Evolutionary conservation across 64 coral and sea anemone genomes (phyloP), one percentile per base, ranked within the genome.

Genomic region (Porites australiensis): DNA sequence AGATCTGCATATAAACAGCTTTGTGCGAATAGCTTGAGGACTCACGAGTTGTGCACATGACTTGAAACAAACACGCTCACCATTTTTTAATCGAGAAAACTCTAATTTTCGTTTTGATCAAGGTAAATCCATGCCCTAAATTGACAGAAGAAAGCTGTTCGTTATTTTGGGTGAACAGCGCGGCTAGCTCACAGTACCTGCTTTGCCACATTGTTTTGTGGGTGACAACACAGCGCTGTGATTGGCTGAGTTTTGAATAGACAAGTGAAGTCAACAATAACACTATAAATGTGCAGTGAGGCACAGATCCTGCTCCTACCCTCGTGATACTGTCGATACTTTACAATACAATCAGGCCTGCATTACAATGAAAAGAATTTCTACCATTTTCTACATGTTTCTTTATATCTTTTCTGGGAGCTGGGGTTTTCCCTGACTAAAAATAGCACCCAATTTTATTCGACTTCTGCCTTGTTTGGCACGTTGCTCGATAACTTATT

Each of bases 11-110:
- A 63, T 0, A 63, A 81, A 27, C 0, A 11, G 19, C 18, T 44
- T 11, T 8, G 13, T 46, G 10, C 5, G 5, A 47, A 46, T 5
- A 69, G 51, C 27, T 0, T 51, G 19, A 49, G 46, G 12, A 37
- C 47, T 69, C 63, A 84, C 47, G 63, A 68, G 62, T 49, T 49
- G 50, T 64, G 18, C 58, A 84, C 52, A 47, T 84, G 81, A 69
- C 59, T 18, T 44, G 16, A 13, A 9, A n/a, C 47, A 68, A 21
- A n/a, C 4, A 68, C 8, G 2, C 6, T 44, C 55, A 8, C 54
- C 27, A 0, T 37, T 37, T 37, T 37, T 37, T 37, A 37, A 37
- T 37, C 27, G 27, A 37, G 27, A 37, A 37, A 37, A 37, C 27
- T 37, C 27, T 37, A 37, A 37, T 37, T 37, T 37, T 37, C 27